Conservation (phyloP, 2,888 invertebrate genomes). For the Acronicta alni region DNA sequence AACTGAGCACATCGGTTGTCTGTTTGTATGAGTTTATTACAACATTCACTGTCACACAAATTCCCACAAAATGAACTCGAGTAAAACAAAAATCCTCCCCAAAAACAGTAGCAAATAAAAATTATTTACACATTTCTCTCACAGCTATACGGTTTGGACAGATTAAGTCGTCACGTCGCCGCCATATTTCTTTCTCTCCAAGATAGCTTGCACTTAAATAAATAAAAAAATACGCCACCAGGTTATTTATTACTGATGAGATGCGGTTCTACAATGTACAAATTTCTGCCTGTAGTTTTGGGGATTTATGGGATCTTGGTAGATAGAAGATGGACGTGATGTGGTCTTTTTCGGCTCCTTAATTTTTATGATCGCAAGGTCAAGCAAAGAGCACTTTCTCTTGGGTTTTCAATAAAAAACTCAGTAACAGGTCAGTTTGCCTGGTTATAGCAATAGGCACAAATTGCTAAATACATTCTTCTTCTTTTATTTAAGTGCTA, state of each 20-base stretch:
- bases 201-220: constrained; percentile 69
- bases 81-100: constrained; percentile 14
- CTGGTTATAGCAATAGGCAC: too few relatives aligned
- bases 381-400: too few relatives aligned
- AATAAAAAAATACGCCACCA: constrained; percentile 63
- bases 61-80: constrained; percentile 10
- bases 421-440: too few relatives aligned
- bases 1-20: too few relatives aligned
- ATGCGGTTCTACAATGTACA: constrained; percentile 39
- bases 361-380: too few relatives aligned
- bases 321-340: not conserved
- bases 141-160: constrained; percentile 64
- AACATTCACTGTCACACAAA: constrained; percentile 6
- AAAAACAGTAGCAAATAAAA: constrained; percentile 57
- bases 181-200: constrained; percentile 70
- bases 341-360: too few relatives aligned
- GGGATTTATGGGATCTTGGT: constrained; percentile 28
- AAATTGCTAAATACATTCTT: too few relatives aligned
- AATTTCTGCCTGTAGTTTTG: constrained; percentile 27
- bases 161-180: constrained; percentile 79
- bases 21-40: too few relatives aligned
- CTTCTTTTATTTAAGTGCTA: too few relatives aligned
- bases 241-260: constrained; percentile 53
- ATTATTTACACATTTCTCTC: constrained; percentile 70
- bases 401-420: too few relatives aligned